Base-by-base conservation (phyloP, 2,113 vertebrate genomes). In the Arenaria interpres region DNA sequence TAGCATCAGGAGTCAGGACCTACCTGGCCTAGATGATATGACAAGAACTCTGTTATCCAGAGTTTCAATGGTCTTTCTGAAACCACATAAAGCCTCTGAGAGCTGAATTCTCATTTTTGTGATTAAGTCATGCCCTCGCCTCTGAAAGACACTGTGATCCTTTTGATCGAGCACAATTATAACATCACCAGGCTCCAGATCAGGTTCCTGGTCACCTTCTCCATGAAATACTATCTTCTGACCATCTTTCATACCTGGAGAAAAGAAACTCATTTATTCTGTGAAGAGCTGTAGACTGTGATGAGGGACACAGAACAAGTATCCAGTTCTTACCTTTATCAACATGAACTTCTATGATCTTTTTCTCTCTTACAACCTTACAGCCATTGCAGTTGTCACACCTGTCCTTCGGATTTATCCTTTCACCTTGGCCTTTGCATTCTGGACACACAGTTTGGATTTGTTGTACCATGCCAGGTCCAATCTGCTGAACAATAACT, bases 401-500 rank as follows among this genome's bases (percentile, higher is more conserved):
- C 67, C 99, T 98, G 97, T 99, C 99, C 95, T 99, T 99, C 0
- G 99, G 97, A 88, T 95, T 99, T 94, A 99, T 99, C 72, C 97
- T 98, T 98, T 99, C 99, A 0, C 99, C 99, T 97, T 99, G 99
- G 83, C 99, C 99, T 96, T 99, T 99, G 96, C 99, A 99, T 72
- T 99, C 99, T 5, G 98, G 39, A 90, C 99, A 99, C 97, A 99
- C 98, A 7, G 99, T 99, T 68, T 99, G 99, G 77, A 99, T 99
- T 98, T 99, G 99, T 95, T 99, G 99, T 60, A 99, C 99, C 99
- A 99, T 99, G 72, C 99, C 99, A 5, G 99, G 99, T 41, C 99
- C 99, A 8, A 99, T 98, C 98, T 99, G 99, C 92, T 99, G 99
- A 35, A 99, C 98, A 57, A 98, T 97, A 41, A 99, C 91, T 97